Percentiles rank a stretch among this genome's conserved stretches.
Evolutionary conservation across 2,113 vertebrate genomes (phyloP).

Genomic region (Sebastes fasciatus): DNA sequence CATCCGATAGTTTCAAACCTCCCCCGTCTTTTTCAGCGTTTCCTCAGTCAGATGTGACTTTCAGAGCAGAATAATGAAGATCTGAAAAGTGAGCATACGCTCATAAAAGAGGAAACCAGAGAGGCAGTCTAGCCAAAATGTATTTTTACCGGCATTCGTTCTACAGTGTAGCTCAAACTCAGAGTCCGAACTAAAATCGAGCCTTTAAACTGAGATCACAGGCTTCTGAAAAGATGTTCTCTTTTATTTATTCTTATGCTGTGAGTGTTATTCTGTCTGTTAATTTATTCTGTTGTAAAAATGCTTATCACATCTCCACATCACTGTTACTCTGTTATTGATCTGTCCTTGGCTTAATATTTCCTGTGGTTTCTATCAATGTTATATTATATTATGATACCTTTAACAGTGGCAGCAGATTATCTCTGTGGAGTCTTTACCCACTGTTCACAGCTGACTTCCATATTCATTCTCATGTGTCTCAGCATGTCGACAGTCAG

Average conservation of each 20-base stretch:
- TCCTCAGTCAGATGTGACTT: constrained; percentile 2
- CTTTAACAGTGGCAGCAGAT: background rate
- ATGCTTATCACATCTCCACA: background rate
- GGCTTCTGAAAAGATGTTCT: background rate
- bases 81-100: background rate
- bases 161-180: background rate
- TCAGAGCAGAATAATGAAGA: background rate
- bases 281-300: constrained; percentile 7
- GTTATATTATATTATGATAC: background rate
- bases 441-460: too few species aligned
- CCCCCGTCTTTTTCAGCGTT: too few species aligned
- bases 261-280: background rate
- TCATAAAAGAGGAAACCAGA: background rate
- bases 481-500: background rate
- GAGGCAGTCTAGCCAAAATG: background rate
- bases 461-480: background rate
- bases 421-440: too few species aligned
- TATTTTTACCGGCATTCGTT: background rate
- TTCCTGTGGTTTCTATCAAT: background rate
- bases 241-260: background rate
- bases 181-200: background rate
- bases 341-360: background rate
- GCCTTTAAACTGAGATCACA: background rate
- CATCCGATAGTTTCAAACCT: background rate
- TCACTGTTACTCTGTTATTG: background rate